Conservation (phyloP, 1,140 invertebrate species). For the Drosophila arizonae region DNA sequence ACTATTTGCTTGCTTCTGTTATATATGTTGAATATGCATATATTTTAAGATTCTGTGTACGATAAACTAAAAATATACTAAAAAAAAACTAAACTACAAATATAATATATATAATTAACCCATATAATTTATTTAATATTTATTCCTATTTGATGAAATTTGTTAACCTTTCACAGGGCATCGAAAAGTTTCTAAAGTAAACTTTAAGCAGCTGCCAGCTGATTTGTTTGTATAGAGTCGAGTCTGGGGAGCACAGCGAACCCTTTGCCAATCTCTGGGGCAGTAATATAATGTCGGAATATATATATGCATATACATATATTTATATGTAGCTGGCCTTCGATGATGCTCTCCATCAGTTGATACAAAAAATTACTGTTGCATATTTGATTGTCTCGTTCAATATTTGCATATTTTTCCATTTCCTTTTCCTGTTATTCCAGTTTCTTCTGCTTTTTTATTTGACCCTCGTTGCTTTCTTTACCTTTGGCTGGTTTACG, state of each 20-base stretch:
- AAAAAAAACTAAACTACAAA: no score
- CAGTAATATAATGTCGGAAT: slow-evolving; percentile 33
- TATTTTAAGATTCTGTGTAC: no score
- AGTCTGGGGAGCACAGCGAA: slow-evolving; percentile 35
- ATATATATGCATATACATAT: neutral
- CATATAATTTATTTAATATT: neutral
- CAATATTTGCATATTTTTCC: slow-evolving; percentile 73
- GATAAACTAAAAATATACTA: no score
- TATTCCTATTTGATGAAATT: neutral
- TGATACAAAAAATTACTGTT: slow-evolving; percentile 71
- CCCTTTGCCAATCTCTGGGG: slow-evolving; percentile 43
- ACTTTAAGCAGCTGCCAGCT: neutral
- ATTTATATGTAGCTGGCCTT: neutral
- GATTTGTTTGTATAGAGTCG: slow-evolving; percentile 43
- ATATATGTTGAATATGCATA: no score
- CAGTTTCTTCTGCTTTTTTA: neutral
- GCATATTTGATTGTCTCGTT: slow-evolving; percentile 79
- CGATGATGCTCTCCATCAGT: slow-evolving; percentile 14
- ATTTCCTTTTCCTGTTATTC: slow-evolving; percentile 23
- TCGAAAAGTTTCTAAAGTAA: neutral
- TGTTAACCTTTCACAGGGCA: neutral
- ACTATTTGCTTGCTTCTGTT: no score
- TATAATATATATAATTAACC: no score
- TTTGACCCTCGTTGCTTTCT: slow-evolving; percentile 26
- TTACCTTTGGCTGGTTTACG: slow-evolving; percentile 54